Base-by-base conservation (phyloP, 2,888 invertebrate genomes). In the Agapostemon virescens region DNA sequence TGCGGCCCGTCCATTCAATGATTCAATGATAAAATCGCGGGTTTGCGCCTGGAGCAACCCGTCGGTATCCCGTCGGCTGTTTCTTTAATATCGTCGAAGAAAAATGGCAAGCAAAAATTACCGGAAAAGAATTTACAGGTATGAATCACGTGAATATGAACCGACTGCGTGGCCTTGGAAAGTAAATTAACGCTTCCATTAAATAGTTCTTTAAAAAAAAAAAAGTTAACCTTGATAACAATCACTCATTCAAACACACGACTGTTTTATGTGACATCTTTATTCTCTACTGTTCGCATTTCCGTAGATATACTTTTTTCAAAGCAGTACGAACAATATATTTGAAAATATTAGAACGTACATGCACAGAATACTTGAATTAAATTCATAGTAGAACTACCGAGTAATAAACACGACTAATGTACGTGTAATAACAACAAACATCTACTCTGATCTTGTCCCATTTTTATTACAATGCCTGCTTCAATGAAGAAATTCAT, bases 1-100 rank as follows among this genome's bases (percentile, higher is more conserved):
- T 52, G 71, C 67, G 72, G 79, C 61, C 64, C 61, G 74, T 68
- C 69, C 70, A 80, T 71, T 49, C 79, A 73, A 79, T 80, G 79
- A 80, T 78, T 67, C 76, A 81, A 85, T 81, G 84, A 86, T 86
- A 84, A 85, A 84, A 85, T 86, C 79, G 72, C 68, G 74, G 72
- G 72, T 67, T 68, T 69, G 74, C 74, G 74, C 67, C 58, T 49
- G 69, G 42, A 73, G 73, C 69, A 30, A 61, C 58, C 58, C 69
- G 66, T 42, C 71, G 78, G 40, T 63, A 30, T 71, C 42, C 64
- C 38, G 49, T 49, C 67, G 70, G 40, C 40, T 30, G 55, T 58
- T 52, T 77, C 70, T 71, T 79, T 63, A 71, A 77, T 67, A 67
- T 61, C 63, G 49, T 45, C 45, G 70, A 23, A 33, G 72, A 79